Percentiles rank a stretch among this genome's conserved stretches.
These are phyloP conservation scores for Microtus pennsylvanicus DNA, from an alignment of 2,113 vertebrate species.

Conservation along the genomic window DNA sequence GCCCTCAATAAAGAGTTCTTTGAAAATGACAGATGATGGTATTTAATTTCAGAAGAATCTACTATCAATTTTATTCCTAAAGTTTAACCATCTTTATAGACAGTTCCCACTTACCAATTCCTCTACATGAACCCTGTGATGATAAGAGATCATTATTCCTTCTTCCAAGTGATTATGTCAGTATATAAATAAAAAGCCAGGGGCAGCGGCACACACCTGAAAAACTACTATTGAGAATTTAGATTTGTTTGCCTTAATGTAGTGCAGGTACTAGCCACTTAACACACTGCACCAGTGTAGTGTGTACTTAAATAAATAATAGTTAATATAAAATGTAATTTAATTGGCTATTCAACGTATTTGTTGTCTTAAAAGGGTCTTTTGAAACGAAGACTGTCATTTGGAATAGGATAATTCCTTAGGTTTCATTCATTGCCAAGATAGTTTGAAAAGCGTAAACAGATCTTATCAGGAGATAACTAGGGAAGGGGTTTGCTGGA, in stretches of 20 bases:
- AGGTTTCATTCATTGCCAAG: background rate
- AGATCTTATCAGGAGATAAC: background rate
- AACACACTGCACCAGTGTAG: background rate
- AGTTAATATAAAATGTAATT: slow-evolving; percentile 63
- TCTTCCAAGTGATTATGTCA: background rate
- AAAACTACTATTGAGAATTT: background rate
- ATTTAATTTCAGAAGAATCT: slow-evolving; percentile 28
- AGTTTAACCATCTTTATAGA: slow-evolving; percentile 11
- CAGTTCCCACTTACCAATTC: background rate
- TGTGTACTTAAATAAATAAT: background rate
- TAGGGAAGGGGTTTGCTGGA: background rate
- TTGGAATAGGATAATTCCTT: slow-evolving; percentile 31
- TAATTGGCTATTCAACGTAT: slow-evolving; percentile 76
- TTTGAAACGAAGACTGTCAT: slow-evolving; percentile 11
- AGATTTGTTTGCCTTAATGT: background rate
- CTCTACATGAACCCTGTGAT: background rate
- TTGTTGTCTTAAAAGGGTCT: slow-evolving; percentile 57
- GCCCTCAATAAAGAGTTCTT: background rate
- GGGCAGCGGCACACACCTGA: background rate
- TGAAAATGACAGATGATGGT: background rate
- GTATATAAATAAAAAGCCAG: background rate
- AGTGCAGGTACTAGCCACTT: background rate
- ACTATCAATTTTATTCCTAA: slow-evolving; percentile 28
- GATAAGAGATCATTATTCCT: background rate
- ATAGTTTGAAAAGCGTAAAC: slow-evolving; percentile 32